phyloP scores from a whole-genome alignment of 2,113 vertebrate genomes.

The Desmodus rotundus region DNA sequence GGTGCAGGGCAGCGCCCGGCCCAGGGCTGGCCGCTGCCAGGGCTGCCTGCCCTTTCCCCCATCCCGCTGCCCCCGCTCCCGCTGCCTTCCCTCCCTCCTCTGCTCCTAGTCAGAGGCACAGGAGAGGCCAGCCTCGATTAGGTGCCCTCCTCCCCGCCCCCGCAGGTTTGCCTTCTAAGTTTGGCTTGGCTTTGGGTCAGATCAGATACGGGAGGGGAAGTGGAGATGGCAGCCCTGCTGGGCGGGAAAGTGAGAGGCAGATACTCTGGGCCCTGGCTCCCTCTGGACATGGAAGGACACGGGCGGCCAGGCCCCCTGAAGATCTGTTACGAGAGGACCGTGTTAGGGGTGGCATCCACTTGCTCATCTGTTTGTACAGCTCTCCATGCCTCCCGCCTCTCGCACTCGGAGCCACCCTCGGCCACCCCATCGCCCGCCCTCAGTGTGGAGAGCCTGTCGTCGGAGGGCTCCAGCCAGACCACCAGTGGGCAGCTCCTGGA shows the following conservation, averaged over 20 bases:
- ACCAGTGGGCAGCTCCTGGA: conserved; percentile 60
- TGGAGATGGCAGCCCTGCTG: neutral
- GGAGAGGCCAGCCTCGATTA: neutral
- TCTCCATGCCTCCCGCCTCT: conserved; percentile 77
- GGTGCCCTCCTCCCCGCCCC: neutral
- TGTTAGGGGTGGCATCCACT: neutral
- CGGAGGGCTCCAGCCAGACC: conserved; percentile 82
- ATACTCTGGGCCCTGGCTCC: neutral
- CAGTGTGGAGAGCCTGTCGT: conserved; percentile 92
- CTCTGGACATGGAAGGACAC: neutral
- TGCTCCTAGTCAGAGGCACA: rapidly evolving
- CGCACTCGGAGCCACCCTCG: conserved; percentile 89
- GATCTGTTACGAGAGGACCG: neutral
- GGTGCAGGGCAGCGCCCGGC: neutral
- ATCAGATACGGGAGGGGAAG: neutral
- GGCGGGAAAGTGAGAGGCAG: neutral
- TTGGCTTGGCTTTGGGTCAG: neutral
- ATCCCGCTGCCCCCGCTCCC: neutral
- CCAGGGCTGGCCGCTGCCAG: rapidly evolving
- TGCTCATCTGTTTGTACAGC: neutral
- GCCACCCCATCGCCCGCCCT: conserved; percentile 92
- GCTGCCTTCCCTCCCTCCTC: too few relatives aligned
- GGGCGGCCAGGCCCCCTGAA: neutral
- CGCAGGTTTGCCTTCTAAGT: neutral
- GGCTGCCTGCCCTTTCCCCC: neutral